These are phyloP conservation scores for Pelodytes ibericus DNA, from an alignment of 2,797 vertebrate genomes.

Conservation along the genomic window DNA sequence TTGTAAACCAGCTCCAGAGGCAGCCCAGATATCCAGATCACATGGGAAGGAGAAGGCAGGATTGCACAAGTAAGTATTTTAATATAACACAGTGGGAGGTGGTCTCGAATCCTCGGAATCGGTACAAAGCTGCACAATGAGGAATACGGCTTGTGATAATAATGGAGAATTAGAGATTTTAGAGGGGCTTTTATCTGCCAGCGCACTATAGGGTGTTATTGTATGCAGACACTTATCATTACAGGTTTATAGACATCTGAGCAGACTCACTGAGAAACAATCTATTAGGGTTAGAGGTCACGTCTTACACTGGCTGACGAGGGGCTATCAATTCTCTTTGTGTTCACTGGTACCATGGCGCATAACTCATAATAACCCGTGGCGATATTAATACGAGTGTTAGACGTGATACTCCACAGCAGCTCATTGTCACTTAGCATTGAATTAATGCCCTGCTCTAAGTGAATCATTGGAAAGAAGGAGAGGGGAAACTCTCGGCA, in stretches of 20 bases:
- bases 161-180: background rate
- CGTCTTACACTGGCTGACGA: background rate
- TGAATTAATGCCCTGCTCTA: slow-evolving; percentile 68
- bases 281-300: slow-evolving; percentile 27
- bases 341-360: slow-evolving; percentile 21
- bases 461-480: slow-evolving; percentile 59
- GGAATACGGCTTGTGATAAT: background rate
- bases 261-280: background rate
- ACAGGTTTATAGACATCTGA: slow-evolving; percentile 63
- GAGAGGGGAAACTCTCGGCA: slow-evolving; percentile 23
- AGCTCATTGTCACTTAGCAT: slow-evolving; percentile 66
- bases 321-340: slow-evolving; percentile 21
- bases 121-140: background rate
- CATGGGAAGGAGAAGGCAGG: no score
- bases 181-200: background rate
- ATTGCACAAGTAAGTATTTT: no score
- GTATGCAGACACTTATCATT: slow-evolving; percentile 63
- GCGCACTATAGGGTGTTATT: background rate
- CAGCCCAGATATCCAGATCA: no score
- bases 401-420: slow-evolving; percentile 64
- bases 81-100: no score
- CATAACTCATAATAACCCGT: slow-evolving; percentile 64
- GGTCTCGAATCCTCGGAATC: no score
- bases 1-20: no score
- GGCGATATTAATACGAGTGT: slow-evolving; percentile 60